Conservation (phyloP, 2,113 vertebrate genomes). For the Onychostruthus taczanowskii region DNA sequence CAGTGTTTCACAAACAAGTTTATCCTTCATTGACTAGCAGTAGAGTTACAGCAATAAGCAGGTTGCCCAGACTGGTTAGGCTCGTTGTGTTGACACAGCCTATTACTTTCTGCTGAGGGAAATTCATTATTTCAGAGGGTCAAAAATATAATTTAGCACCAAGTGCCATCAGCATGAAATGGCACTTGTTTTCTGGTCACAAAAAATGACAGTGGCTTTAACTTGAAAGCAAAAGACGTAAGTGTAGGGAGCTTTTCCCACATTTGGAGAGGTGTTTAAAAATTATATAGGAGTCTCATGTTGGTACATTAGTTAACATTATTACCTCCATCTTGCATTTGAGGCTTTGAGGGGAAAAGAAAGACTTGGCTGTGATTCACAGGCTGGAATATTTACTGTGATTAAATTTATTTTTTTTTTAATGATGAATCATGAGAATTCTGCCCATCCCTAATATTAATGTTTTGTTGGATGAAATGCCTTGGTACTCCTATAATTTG, state of each 20-base stretch:
- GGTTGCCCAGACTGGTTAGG: neutral
- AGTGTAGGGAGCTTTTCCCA: neutral
- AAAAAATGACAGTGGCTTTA: neutral
- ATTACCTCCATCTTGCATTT: neutral
- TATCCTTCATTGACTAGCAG: neutral
- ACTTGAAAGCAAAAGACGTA: neutral
- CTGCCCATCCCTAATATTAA: too few species aligned
- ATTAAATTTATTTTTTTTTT: neutral
- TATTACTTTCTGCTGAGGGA: neutral
- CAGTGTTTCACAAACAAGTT: neutral
- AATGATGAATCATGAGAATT: too few species aligned
- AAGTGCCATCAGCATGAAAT: neutral
- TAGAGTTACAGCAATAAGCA: neutral
- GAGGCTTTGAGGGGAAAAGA: neutral
- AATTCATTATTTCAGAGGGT: neutral
- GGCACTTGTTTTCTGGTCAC: neutral
- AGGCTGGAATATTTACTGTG: neutral
- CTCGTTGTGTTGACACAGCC: neutral
- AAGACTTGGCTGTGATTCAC: neutral
- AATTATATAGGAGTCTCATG: neutral
- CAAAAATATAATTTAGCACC: fast-evolving
- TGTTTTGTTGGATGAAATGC: too few species aligned
- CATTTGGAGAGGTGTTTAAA: neutral
- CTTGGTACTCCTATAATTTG: too few species aligned
- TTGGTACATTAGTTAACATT: neutral